Base-by-base conservation (phyloP, 2,888 invertebrate species). In the Mesodorylaimus sp. region DNA sequence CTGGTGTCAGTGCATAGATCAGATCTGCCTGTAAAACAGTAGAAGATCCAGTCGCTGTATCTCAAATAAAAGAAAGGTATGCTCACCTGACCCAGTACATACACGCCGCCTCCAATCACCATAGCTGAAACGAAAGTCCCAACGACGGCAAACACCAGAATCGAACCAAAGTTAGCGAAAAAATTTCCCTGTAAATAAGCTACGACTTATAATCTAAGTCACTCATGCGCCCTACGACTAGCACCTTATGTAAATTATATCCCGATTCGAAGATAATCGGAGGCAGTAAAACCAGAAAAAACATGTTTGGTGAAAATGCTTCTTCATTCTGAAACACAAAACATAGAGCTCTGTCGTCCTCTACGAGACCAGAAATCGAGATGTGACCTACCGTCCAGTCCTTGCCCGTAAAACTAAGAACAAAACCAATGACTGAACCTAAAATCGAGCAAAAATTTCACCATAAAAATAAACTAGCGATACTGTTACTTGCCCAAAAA, bases 211-310 rank as follows among this genome's bases (percentile, higher is more conserved):
- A 39, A 41, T 13, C 41, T 13, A 42, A 46, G 7, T 10, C 53
- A 21, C n/a, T n/a, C 25, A 13, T 46, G 37, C n/a, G 21, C 3
- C 27, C 19, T 10, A 7, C 25, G 46, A 3, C 16, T 29, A 32
- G 51, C 56, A 91, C 93, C 71, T 97, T 97, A 64, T 97, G 95
- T 53, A 97, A 75, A 74, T 95, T 97, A 67, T 95, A 97, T 2
- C 95, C 95, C 2, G 91, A 91, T 70, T 97, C 97, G 73, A 97
- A 97, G 60, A 97, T 97, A 50, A 97, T 97, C 1, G 97, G 97
- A 10, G 97, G 97, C 48, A 97, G 70, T 1, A 97, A 75, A 2
- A 97, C 84, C 48, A 97, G 75, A 65, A 97, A 97, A 69, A 97
- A 97, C 24, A 93, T 87, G 23, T 93, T 97, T 0, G 97, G 95